These are phyloP conservation scores for Eueremaeus valkanovi DNA, from an alignment of 2,888 invertebrate genomes.

Conservation along the genomic window DNA sequence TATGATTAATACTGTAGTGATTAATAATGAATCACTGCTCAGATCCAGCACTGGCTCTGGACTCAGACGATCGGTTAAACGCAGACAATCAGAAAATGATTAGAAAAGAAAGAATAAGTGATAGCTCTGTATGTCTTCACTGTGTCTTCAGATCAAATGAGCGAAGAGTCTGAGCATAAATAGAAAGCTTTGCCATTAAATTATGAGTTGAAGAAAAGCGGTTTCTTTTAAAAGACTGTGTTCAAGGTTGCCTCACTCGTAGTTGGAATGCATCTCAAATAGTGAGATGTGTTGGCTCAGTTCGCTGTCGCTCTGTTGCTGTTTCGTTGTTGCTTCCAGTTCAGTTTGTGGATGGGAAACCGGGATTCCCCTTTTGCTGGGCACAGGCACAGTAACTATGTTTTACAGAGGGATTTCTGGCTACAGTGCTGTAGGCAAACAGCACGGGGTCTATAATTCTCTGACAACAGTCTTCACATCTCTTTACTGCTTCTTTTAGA, in stretches of 20 bases:
- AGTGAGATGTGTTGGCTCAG: conserved; percentile 13
- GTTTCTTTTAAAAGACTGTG: conserved; percentile 15
- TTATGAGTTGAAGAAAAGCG: conserved; percentile 14
- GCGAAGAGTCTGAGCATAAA: background rate
- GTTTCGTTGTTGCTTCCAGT: too few species aligned
- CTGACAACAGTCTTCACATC: conserved; percentile 15
- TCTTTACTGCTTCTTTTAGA: conserved; percentile 25
- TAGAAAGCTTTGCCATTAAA: conserved; percentile 24
- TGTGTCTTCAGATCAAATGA: background rate
- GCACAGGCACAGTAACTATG: conserved; percentile 5
- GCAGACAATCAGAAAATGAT: background rate
- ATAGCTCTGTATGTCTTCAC: background rate
- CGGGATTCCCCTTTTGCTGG: background rate
- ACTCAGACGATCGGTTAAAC: background rate
- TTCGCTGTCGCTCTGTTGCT: background rate
- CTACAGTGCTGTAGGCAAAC: conserved; percentile 25
- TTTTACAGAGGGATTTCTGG: conserved; percentile 11
- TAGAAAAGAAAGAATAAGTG: too few species aligned
- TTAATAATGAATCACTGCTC: background rate
- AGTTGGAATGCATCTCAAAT: conserved; percentile 12
- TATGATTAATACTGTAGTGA: too few species aligned
- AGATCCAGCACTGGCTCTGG: background rate
- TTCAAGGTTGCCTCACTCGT: conserved; percentile 1
- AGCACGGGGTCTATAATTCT: conserved; percentile 29
- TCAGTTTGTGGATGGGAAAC: conserved; percentile 8